Base-by-base conservation (phyloP, 2,888 invertebrate species). In the Oxytorus armatus region DNA sequence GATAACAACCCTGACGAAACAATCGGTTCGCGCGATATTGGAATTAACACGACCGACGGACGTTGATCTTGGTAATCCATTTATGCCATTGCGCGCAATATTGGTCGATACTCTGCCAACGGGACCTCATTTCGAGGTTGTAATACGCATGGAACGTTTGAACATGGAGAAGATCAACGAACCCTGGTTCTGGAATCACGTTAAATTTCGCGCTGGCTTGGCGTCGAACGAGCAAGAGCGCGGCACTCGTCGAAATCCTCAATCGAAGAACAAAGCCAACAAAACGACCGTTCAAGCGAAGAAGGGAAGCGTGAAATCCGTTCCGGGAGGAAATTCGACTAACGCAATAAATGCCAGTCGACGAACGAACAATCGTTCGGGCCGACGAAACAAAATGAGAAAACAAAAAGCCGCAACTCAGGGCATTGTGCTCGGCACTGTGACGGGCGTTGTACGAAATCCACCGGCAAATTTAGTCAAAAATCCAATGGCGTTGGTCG, bases 1-100 rank as follows among this genome's bases (percentile, higher is more conserved):
- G 87, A 87, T 92, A 55, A 92, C 92, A 11, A 90, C 90, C 2
- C 81, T 92, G 47, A 91, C 91, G 0, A 92, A 92, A 61, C 91
- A 90, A 75, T 90, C 92, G 0, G 91, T 91, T 1, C 89, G 91
- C n/a, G 89, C 91, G 7, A 90, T 92, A 77, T 79, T 92, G 61
- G 92, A 92, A 75, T 82, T 92, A 18, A 89, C 88, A 5, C 88
- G 90, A 25, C 92, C 92, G 2, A 84, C 86, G 7, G 88, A 87
- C 42, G 70, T 74, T 4, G 79, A 61, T 36, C 83, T 88, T 14
- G 90, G 91, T 23, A 86, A 88, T 78, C 90, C 92, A 1, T 92
- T 92, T 36, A 88, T 92, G 77, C 91, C 92, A 0, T 84, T 88
- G 1, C 84, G 86, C 68, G 92, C 91, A 1, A 88, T 88, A 16